Evolutionary conservation across 2,888 invertebrate genomes (phyloP), one percentile per base, ranked within the genome.

Genomic region (Xylota sylvarum): DNA sequence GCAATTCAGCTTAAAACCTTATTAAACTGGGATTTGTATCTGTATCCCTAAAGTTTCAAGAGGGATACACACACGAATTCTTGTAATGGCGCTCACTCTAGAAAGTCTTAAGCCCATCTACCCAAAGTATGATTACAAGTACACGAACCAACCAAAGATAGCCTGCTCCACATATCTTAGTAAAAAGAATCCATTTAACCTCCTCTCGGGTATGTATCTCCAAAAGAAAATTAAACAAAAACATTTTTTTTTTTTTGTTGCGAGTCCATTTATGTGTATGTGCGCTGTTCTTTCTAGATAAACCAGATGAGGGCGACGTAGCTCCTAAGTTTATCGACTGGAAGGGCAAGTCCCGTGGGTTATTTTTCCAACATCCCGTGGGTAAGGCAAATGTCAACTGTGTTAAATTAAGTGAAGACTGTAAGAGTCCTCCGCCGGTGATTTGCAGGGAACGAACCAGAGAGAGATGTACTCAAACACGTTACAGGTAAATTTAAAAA

Each of bases 381-480:
- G 78, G 85, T 3, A 78, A 89, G 48, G 88, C 89, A 6, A 87
- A 87, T 56, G 88, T 89, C 4, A 88, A 89, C n/a, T 89, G 90
- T 77, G 87, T 90, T 27, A 89, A 90, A 78, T 89, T 92, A 81
- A 67, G 87, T 88, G 43, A 48, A 48, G 82, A 86, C 27, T 83
- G 82, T 82, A 78, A 88, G 64, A 19, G 76, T 60, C 82, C 65
- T 58, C 62, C 65, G 50, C 74, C 69, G 70, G 78, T 74, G 64
- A 74, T 83, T 65, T 87, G 87, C 64, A 56, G 83, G 23, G 79
- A 50, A 78, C 73, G 87, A 58, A 89, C 87, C 30, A 90, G 86
- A 73, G 89, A 91, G 76, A 89, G 91, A 72, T 89, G 89, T 64
- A 92, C 92, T 27, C 92, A 92, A 70, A 91, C 92, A 5, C 89